phyloP scores from a whole-genome alignment of 2,888 invertebrate genomes.

The Chloroclystis v-ata region DNA sequence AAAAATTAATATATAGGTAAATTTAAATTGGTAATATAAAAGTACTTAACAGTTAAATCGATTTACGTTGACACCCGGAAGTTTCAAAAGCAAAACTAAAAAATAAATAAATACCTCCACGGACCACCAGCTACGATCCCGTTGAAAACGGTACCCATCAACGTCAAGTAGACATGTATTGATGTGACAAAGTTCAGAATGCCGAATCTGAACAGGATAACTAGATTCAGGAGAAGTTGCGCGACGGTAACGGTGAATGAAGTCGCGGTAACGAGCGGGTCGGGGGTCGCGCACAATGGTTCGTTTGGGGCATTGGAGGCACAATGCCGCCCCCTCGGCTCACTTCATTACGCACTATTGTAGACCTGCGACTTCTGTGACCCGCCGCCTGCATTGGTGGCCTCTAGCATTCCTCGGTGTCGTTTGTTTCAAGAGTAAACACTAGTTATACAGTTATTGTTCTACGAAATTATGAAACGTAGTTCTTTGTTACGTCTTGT shows the following conservation, averaged over 20 bases:
- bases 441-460: conserved; percentile 24
- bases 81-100: no score
- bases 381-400: conserved; percentile 56
- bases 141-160: conserved; percentile 7
- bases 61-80: no score
- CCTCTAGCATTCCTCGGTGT: conserved; percentile 43
- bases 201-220: conserved; percentile 28
- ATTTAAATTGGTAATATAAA: no score
- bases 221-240: conserved; percentile 30
- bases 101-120: not conserved
- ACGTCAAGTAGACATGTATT: conserved; percentile 22
- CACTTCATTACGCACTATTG: conserved; percentile 78
- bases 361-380: conserved; percentile 53
- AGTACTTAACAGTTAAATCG: no score
- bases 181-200: conserved; percentile 22
- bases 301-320: conserved; percentile 55
- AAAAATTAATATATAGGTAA: no score
- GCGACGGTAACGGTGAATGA: conserved; percentile 37
- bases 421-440: conserved; percentile 44
- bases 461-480: conserved; percentile 10
- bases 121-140: conserved; percentile 19
- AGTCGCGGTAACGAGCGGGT: conserved; percentile 57
- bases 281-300: conserved; percentile 69
- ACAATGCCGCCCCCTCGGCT: conserved; percentile 74
- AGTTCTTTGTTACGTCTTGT: no score